phyloP scores from a whole-genome alignment of 2,113 vertebrate species.

The Sturnira hondurensis region DNA sequence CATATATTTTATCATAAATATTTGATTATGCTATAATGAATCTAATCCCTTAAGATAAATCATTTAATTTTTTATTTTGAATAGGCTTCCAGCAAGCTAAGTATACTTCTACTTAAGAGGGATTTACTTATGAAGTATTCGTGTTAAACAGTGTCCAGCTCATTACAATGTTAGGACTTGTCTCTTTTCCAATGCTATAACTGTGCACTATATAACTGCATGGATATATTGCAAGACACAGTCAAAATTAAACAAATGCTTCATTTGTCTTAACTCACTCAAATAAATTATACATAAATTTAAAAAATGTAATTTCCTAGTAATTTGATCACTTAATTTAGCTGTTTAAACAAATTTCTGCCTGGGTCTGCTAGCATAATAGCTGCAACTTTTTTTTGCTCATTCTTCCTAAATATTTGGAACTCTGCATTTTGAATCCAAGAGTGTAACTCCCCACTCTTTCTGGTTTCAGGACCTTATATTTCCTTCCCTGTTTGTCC shows the following conservation, averaged over 20 bases:
- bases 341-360: not conserved
- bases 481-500: not conserved
- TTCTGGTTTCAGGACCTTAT: not conserved
- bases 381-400: not conserved
- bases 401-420: not conserved
- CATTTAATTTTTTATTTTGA: not conserved
- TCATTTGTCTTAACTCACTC: not conserved
- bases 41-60: not conserved
- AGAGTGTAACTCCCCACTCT: not conserved
- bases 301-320: not conserved
- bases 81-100: not conserved
- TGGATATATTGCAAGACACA: not conserved
- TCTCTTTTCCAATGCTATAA: not conserved
- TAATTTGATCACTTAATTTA: too few species aligned
- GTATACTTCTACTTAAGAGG: not conserved
- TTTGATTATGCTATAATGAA: not conserved
- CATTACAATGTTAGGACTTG: not conserved
- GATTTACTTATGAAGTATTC: not conserved
- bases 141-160: not conserved
- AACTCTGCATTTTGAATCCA: not conserved
- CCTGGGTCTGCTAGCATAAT: not conserved
- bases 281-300: not conserved
- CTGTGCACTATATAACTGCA: not conserved
- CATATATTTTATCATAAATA: not conserved
- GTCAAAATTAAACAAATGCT: not conserved